Evolutionary conservation across 2,888 invertebrate genomes (phyloP).

Genomic region (Orchesella flavescens): DNA sequence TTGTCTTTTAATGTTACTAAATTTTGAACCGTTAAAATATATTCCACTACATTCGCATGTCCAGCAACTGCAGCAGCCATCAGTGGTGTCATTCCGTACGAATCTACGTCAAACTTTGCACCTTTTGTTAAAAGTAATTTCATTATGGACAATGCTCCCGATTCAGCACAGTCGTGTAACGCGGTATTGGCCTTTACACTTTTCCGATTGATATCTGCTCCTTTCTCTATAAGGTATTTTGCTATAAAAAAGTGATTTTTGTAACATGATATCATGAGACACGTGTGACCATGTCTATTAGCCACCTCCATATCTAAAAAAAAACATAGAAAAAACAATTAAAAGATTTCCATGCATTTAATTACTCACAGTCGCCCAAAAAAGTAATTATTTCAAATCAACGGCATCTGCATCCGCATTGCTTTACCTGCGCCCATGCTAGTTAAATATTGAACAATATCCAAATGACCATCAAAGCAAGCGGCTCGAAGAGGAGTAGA

Average conservation of each 20-base stretch:
- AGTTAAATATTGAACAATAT: constrained; percentile 94
- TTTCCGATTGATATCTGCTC: constrained; percentile 94
- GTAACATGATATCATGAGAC: constrained; percentile 98
- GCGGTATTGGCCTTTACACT: constrained; percentile 96
- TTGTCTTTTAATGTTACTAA: constrained; percentile 85
- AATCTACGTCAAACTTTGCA: constrained; percentile 94
- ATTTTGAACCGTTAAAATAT: constrained; percentile 84
- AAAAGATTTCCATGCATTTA: too few species aligned
- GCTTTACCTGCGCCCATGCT: constrained; percentile 86
- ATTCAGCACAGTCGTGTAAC: constrained; percentile 89
- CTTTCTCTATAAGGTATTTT: constrained; percentile 87
- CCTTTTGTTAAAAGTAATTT: constrained; percentile 90
- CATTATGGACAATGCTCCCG: constrained; percentile 93
- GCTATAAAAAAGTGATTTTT: constrained; percentile 94
- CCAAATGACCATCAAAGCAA: constrained; percentile 96
- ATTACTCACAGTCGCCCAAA: too few species aligned
- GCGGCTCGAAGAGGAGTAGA: constrained; percentile 84
- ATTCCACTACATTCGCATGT: constrained; percentile 89
- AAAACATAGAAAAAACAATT: constrained; percentile 11
- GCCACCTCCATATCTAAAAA: constrained; percentile 91
- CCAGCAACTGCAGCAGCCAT: constrained; percentile 83
- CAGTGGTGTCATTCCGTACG: constrained; percentile 96
- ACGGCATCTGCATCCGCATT: too few species aligned
- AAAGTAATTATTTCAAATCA: too few species aligned
- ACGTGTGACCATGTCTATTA: constrained; percentile 96